Percentiles rank a stretch among this genome's conserved stretches.
phyloP scores from a whole-genome alignment of 2,888 invertebrate species.

The Nomada flava region DNA sequence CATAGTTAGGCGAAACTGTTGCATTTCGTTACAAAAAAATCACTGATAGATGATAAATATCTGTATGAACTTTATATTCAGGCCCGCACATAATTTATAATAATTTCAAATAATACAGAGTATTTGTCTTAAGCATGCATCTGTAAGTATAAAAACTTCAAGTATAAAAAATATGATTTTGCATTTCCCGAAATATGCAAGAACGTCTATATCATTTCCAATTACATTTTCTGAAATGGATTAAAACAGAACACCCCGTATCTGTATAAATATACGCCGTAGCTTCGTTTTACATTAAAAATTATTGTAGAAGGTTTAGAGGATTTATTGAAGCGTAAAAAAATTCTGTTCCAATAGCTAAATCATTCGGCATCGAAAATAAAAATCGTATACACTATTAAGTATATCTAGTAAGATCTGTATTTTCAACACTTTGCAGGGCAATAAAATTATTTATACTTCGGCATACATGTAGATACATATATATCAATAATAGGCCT shows the following conservation, averaged over 20 bases:
- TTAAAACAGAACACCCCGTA: not conserved
- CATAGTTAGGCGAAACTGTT: too few relatives aligned
- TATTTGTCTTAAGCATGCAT: not conserved
- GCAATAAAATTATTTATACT: too few relatives aligned
- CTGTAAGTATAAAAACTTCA: too few relatives aligned
- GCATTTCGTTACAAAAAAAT: too few relatives aligned
- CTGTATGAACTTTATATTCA: not conserved
- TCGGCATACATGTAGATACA: not conserved
- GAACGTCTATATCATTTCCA: too few relatives aligned
- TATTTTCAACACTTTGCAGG: not conserved
- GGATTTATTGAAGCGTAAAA: not conserved
- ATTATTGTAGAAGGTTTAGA: not conserved
- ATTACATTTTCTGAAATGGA: not conserved
- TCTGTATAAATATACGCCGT: not conserved
- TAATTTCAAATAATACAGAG: not conserved
- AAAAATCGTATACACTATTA: not conserved
- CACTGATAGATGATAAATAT: not conserved
- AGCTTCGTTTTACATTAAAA: not conserved
- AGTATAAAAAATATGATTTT: too few relatives aligned
- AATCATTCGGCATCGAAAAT: not conserved
- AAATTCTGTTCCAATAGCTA: not conserved
- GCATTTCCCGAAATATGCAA: too few relatives aligned
- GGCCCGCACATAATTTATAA: not conserved
- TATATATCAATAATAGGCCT: not conserved
- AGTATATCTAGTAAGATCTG: not conserved